Conservation (phyloP, 2,797 vertebrate genomes). For the Crypturellus tataupa region DNA sequence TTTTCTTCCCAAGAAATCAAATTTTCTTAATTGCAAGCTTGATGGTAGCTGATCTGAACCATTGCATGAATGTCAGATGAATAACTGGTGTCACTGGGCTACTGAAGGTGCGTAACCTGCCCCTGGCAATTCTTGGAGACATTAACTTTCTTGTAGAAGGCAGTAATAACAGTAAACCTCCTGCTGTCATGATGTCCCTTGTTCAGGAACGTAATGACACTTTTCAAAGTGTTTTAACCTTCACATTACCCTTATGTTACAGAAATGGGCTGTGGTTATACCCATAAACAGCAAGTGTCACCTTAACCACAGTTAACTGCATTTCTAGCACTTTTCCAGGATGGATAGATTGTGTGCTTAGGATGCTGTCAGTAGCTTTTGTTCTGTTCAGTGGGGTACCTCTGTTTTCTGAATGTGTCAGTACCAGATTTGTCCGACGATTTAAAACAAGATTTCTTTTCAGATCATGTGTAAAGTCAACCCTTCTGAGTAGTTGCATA, state of each 20-base stretch:
- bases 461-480: neutral
- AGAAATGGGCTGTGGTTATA: neutral
- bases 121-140: neutral
- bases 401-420: neutral
- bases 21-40: neutral
- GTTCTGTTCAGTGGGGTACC: fast-evolving
- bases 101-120: neutral
- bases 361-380: fast-evolving
- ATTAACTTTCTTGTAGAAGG: neutral
- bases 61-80: neutral
- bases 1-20: neutral
- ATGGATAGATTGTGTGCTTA: neutral
- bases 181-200: neutral
- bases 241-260: neutral
- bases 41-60: neutral
- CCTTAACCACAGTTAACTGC: fast-evolving
- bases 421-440: neutral
- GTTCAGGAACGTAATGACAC: neutral
- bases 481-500: neutral
- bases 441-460: neutral
- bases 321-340: neutral
- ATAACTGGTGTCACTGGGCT: neutral
- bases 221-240: neutral
- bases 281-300: neutral
- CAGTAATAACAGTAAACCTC: neutral